These are phyloP conservation scores for Brienomyrus brachyistius DNA, from an alignment of 2,113 vertebrate genomes.

Conservation along the genomic window DNA sequence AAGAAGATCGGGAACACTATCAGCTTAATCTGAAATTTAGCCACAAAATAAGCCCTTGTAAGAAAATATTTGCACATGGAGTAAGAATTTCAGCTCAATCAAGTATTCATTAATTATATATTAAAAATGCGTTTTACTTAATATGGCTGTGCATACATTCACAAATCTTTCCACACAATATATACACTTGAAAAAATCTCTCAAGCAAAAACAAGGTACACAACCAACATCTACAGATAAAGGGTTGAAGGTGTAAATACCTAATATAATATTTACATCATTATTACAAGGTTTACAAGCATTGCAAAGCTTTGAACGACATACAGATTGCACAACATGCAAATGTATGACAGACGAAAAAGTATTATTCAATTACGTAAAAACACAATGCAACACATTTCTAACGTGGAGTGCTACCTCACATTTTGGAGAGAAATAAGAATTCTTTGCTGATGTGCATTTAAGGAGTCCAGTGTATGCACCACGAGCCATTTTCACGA, in stretches of 20 bases:
- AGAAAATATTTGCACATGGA: not conserved
- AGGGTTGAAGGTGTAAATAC: not conserved
- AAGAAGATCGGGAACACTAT: not conserved
- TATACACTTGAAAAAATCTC: slow-evolving; percentile 20
- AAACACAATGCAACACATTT: not conserved
- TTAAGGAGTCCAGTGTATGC: slow-evolving; percentile 30
- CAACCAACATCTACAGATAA: slow-evolving; percentile 20
- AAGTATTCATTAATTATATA: not conserved
- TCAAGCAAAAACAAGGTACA: slow-evolving; percentile 18
- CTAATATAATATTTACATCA: slow-evolving; percentile 46
- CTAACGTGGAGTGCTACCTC: slow-evolving; percentile 1
- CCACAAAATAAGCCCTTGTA: not conserved
- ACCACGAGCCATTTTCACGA: not conserved
- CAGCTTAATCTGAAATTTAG: not conserved
- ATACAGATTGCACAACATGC: slow-evolving; percentile 24
- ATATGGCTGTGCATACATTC: slow-evolving; percentile 6
- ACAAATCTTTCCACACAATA: slow-evolving; percentile 34
- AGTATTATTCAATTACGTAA: not conserved
- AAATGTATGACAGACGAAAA: slow-evolving; percentile 14
- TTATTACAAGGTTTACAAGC: slow-evolving; percentile 44
- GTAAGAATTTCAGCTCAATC: not conserved
- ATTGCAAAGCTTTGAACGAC: slow-evolving; percentile 6
- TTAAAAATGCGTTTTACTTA: not conserved
- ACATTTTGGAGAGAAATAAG: not conserved
- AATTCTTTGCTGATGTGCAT: slow-evolving; percentile 32